Evolutionary conservation across 92 coral and sea anemone species (phyloP), one percentile per base, ranked within the genome.

Genomic region (Zoanthus solanderi): DNA sequence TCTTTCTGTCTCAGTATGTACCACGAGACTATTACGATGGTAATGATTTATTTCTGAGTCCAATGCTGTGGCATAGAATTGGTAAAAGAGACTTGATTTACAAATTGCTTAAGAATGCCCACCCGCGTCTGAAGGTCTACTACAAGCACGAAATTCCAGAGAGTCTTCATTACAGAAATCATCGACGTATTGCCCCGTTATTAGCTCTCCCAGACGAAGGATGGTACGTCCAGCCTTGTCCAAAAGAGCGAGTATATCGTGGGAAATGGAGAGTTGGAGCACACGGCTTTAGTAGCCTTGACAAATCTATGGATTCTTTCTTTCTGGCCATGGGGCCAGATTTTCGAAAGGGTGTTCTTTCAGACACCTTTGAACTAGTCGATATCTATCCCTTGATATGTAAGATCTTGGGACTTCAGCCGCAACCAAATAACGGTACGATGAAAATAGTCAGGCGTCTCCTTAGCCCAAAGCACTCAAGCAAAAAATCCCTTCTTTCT

Each of bases 361-460:
- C 94, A 3, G 45, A 86, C 42, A 83, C 96, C 9, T 97, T 97
- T 72, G 88, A 92, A n/a, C 84, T 77, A 17, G 87, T 92, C 13
- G 97, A 97, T 66, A 90, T 97, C 17, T 97, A 97, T 84, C 94
- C 98, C 1, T 74, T 97, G 69, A 76, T 97, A 71, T 97, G 99
- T 76, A 79, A 92, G 66, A 60, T 97, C 0, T 91, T 97, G 47
- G 92, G 89, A 29, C 90, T 97, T 17, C 45, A 92, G 52, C 92
- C 96, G 2, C 93, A 93, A 15, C 94, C 98, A 14, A 95, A 95
- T 82, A 97, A 97, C 83, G 99, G 99, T 5, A 95, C 99, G 50
- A 52, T 92, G 29, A 56, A 45, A 7, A 74, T 88, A 30, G 96
- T 93, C 15, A 67, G 74, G n/a, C 56, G 58, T 17, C 79, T 95